Base-by-base conservation (phyloP, 2,797 vertebrate species). In the Muscicapa striata region DNA sequence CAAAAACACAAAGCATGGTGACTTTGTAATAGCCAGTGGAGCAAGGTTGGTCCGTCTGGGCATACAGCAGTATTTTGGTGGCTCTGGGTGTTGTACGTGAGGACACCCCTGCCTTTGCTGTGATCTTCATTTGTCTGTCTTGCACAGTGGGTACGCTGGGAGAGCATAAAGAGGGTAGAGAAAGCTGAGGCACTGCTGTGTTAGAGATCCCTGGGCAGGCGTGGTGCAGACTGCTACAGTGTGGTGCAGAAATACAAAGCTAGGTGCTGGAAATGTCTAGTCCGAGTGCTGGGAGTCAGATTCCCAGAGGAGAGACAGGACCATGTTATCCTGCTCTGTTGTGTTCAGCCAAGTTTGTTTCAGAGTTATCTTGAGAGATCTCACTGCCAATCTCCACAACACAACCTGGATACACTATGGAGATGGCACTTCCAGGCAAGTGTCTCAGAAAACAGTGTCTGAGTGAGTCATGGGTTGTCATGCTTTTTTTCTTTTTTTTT, bases 301-400 rank as follows among this genome's bases (percentile, higher is more conserved):
- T 52, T 8, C 41, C 27, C 40, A 36, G 27, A 63, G 40, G 18
- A 78, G 27, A 76, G 10, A 9, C 17, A 66, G 19, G 27, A 34
- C 21, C 0, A 0, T 16, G 2, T 51, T n/a, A 15, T 64, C 46
- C 27, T 74, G 19, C 57, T 90, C 19, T 32, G 8, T 29, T 62
- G 7, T 51, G 13, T 69, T 17, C 2, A 2, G n/a, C 43, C 24
- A 40, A 15, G 5, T 79, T 66, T 82, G 34, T 38, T 46, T 78
- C 72, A 54, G 26, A 61, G 41, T 16, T 79, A 7, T 78, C 34
- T 9, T 34, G 26, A 30, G 57, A 83, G 23, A 66, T 45, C 6
- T 64, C 23, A 26, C 63, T 61, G 36, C 21, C 23, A 16, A 6
- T 63, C 23, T 80, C 34, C 3, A 34, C 36, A n/a, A 38, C 22